phyloP scores from a whole-genome alignment of 2,113 vertebrate species.

The Danionella cerebrum region DNA sequence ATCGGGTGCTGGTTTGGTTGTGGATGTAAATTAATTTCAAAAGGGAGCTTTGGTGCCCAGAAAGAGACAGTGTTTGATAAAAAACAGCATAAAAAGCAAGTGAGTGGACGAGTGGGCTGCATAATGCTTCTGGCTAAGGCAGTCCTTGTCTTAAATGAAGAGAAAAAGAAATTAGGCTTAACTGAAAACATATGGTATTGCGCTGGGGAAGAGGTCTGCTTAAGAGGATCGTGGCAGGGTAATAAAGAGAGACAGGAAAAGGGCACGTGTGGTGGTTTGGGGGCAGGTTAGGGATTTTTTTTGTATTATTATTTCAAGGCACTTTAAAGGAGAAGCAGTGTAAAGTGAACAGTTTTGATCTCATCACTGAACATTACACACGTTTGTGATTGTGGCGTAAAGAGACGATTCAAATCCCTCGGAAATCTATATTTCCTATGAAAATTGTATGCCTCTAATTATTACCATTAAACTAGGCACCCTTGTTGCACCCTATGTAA shows the following conservation, averaged over 20 bases:
- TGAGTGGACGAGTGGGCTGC: conserved; percentile 58
- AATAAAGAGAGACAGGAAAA: conserved; percentile 61
- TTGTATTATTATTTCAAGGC: conserved; percentile 23
- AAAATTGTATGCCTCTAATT: conserved; percentile 55
- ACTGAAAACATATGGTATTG: conserved; percentile 94
- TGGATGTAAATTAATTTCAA: conserved; percentile 96
- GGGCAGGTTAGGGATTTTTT: conserved; percentile 51
- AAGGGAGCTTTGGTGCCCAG: conserved; percentile 85
- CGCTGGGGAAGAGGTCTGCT: conserved; percentile 73
- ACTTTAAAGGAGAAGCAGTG: conserved; percentile 43
- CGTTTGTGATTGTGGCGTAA: conserved; percentile 6
- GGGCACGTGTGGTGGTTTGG: conserved; percentile 67
- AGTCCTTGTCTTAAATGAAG: conserved; percentile 89
- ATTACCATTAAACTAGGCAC: conserved; percentile 50
- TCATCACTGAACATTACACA: conserved; percentile 27
- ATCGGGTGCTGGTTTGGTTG: conserved; percentile 82
- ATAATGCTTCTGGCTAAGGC: conserved; percentile 86
- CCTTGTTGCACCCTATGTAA: conserved; percentile 53
- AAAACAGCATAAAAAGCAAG: conserved; percentile 43
- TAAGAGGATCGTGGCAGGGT: conserved; percentile 60
- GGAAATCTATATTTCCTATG: conserved; percentile 50
- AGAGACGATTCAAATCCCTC: conserved; percentile 39
- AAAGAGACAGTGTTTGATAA: conserved; percentile 57
- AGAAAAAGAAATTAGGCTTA: conserved; percentile 93
- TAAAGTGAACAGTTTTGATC: conserved; percentile 46